Conservation (phyloP, 1,140 invertebrate genomes). For the Monomorium pharaonis region DNA sequence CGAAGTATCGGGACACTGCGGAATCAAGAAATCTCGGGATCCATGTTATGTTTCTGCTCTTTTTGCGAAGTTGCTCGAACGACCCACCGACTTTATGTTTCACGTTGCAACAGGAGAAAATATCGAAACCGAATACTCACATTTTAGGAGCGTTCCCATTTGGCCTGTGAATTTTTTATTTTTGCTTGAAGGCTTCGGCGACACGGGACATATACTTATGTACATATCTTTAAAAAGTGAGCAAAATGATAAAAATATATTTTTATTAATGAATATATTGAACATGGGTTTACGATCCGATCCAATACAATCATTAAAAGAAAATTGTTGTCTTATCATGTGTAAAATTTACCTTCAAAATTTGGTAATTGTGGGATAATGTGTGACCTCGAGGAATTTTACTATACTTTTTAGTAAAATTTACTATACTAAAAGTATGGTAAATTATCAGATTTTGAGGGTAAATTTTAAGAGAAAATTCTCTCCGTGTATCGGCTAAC, state of each 20-base stretch:
- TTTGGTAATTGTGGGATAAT: too few species aligned
- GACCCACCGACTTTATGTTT: constrained; percentile 9
- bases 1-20: background rate
- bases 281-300: background rate
- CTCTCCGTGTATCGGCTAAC: too few species aligned
- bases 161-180: constrained; percentile 14
- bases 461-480: too few species aligned
- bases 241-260: background rate
- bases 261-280: background rate
- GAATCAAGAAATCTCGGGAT: constrained; percentile 9
- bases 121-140: constrained; percentile 17
- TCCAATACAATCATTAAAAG: constrained; percentile 18
- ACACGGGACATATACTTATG: background rate
- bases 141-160: constrained; percentile 1
- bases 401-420: too few species aligned
- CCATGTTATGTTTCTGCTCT: background rate
- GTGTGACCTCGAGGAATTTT: too few species aligned
- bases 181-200: background rate
- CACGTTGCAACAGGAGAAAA: constrained; percentile 17
- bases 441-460: too few species aligned
- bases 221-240: background rate
- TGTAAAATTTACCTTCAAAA: too few species aligned
- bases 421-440: too few species aligned
- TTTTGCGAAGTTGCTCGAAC: background rate
- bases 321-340: background rate